Evolutionary conservation across 2,888 invertebrate genomes (phyloP).

Genomic region (Lepidocyrtinus sp.): DNA sequence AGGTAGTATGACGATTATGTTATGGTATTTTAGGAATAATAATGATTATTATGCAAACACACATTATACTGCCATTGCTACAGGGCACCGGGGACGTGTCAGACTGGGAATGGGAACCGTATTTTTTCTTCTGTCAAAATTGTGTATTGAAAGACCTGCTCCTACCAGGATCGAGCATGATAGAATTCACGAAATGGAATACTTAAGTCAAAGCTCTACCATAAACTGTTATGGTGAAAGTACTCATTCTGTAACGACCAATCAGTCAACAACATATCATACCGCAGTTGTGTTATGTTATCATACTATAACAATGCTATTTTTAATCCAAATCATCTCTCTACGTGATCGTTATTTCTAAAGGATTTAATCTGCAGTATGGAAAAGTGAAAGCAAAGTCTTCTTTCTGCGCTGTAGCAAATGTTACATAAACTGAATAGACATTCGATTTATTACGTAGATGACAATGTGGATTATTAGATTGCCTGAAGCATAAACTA

Average conservation of each 20-base stretch:
- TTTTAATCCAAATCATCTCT: neutral
- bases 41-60: slow-evolving; percentile 48
- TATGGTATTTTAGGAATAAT: neutral
- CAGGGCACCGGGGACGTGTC: neutral
- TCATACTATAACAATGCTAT: neutral
- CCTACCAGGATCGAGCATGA: no score
- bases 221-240: neutral
- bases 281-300: no score
- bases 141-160: slow-evolving; percentile 9
- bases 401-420: neutral
- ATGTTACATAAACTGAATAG: neutral
- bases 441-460: slow-evolving; percentile 52
- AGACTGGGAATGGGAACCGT: slow-evolving; percentile 19
- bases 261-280: no score
- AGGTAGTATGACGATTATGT: neutral
- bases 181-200: no score
- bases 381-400: neutral
- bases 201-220: neutral
- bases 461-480: slow-evolving; percentile 49
- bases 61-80: neutral
- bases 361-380: neutral
- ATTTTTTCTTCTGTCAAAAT: slow-evolving; percentile 44
- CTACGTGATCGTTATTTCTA: neutral
- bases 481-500: no score
- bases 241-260: neutral